Conservation (phyloP, 2,888 invertebrate species). For the Tenthredo livida region DNA sequence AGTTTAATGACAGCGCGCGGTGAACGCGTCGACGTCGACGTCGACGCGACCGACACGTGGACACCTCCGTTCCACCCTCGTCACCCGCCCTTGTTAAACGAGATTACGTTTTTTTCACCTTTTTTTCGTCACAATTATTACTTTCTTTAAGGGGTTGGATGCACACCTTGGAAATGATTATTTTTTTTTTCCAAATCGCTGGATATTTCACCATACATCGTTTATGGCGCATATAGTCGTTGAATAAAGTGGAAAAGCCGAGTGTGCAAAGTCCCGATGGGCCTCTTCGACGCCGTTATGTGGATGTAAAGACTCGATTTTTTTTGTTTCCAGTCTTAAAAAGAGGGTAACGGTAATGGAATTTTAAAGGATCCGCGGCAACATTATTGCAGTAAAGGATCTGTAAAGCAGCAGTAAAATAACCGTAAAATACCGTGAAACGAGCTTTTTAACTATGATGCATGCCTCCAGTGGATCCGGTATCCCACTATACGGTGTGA, state of each 20-base stretch:
- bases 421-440: slow-evolving; percentile 61
- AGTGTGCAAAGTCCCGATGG: background rate
- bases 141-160: background rate
- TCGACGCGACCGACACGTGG: slow-evolving; percentile 59
- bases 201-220: too few relatives aligned
- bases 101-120: slow-evolving; percentile 33
- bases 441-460: slow-evolving; percentile 56
- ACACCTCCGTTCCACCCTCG: slow-evolving; percentile 54
- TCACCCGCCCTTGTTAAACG: slow-evolving; percentile 57
- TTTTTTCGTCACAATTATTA: slow-evolving; percentile 16
- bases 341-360: slow-evolving; percentile 58
- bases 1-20: slow-evolving; percentile 75
- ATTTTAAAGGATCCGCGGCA: slow-evolving; percentile 62
- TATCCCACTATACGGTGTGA: background rate
- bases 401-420: slow-evolving; percentile 41
- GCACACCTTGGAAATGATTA: background rate
- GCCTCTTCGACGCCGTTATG: background rate
- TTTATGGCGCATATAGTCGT: too few relatives aligned
- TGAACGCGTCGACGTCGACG: slow-evolving; percentile 68
- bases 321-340: background rate
- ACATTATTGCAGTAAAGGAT: slow-evolving; percentile 59
- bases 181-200: background rate
- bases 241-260: background rate
- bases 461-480: slow-evolving; percentile 17
- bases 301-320: background rate